phyloP scores from a whole-genome alignment of 35 echinoderm and acorn worm genomes.

The Heliocidaris tuberculata region DNA sequence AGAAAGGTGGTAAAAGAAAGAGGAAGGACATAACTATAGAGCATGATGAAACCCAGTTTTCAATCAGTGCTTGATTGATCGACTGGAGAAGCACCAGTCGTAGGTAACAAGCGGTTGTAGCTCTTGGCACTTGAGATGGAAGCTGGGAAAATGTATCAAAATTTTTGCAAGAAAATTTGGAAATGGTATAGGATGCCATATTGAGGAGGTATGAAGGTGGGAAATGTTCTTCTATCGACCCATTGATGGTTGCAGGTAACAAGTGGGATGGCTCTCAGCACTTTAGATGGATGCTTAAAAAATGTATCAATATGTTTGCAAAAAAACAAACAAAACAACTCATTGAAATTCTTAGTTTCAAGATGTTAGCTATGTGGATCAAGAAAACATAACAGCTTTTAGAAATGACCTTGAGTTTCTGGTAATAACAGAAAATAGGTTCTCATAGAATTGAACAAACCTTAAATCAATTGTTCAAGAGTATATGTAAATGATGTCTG shows the following conservation, averaged over 20 bases:
- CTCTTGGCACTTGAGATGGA: not conserved
- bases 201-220: not conserved
- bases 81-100: not conserved
- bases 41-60: not conserved
- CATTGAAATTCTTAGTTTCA: too few species aligned
- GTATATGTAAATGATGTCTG: too few species aligned
- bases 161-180: not conserved
- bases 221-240: not conserved
- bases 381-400: too few species aligned
- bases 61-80: not conserved
- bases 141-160: not conserved
- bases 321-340: too few species aligned
- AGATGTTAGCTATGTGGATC: too few species aligned
- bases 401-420: too few species aligned
- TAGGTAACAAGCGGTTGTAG: not conserved
- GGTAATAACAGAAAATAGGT: too few species aligned
- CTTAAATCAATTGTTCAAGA: too few species aligned
- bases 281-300: too few species aligned
- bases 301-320: too few species aligned
- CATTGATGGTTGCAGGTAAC: not conserved
- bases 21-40: not conserved
- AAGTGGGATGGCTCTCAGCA: too few species aligned
- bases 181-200: not conserved
- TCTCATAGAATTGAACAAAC: too few species aligned
- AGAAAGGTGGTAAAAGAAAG: not conserved